Base-by-base conservation (phyloP, 2,797 vertebrate species). In the Molossus alvarezi region DNA sequence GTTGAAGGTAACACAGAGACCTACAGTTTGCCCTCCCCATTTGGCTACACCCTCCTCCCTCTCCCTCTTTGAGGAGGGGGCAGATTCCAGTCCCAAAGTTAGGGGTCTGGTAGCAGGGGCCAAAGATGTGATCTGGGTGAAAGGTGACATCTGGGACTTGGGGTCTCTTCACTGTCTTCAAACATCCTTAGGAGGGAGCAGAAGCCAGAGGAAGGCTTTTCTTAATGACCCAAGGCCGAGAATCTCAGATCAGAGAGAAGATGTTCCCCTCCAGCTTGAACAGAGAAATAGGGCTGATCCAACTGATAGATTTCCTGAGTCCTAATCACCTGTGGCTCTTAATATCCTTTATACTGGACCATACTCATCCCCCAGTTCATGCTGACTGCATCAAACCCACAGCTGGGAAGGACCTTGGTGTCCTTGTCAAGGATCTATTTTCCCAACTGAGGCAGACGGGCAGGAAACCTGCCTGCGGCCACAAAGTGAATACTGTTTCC, bases 401-500 rank as follows among this genome's bases (percentile, higher is more conserved):
- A 13, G 41, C 33, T 57, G 41, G 91, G 18, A 88, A 62, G 37
- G 76, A 18, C 41, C 64, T 25, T 73, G 27, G 25, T 15, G 33
- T 25, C 53, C 20, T 62, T 85, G 64, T 83, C 91, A 53, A 84
- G 60, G 55, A 73, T 91, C 72, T 84, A 1, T 80, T 55, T 97
- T 80, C 88, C 83, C 82, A 83, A 9, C 21, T 71, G 79, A 95
- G 15, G 71, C 88, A 88, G 64, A 77, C 0, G 6, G 33, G 71
- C 57, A 94, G 88, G 96, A 94, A 79, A 41, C 64, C 29, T 41
- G 15, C 65, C 72, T 13, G 27, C 75, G 94, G 86, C 72, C 90
- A 81, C 90, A 91, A 20, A 29, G 45, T 62, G 84, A 51, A 81
- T 67, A 71, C 80, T 62, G 20, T 83, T 73, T 96, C 76, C 90